Conservation (phyloP, 2,797 vertebrate species). For the Pteropus rufus region DNA sequence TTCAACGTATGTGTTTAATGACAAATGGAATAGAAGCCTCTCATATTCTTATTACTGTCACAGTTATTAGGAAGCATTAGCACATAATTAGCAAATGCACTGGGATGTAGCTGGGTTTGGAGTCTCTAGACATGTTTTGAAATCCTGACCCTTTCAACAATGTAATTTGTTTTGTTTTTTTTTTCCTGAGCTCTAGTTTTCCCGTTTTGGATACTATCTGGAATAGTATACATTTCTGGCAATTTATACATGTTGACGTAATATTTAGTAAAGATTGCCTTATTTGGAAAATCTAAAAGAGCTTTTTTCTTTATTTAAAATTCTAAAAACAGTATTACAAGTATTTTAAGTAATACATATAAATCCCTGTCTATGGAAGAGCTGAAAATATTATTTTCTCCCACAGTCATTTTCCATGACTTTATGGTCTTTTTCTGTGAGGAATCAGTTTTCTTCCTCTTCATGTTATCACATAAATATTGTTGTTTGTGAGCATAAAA, state of each 20-base stretch:
- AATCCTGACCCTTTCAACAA: not conserved
- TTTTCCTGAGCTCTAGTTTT: not conserved
- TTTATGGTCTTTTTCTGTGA: not conserved
- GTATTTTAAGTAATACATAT: not conserved
- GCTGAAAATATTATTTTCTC: not conserved
- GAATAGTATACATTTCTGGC: not conserved
- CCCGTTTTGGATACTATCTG: not conserved
- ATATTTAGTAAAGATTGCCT: not conserved
- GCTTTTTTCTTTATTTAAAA: not conserved
- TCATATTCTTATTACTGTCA: not conserved
- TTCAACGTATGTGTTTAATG: not conserved
- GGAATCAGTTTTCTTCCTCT: not conserved
- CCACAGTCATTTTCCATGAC: not conserved
- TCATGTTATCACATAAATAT: conserved; percentile 35
- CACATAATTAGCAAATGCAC: not conserved
- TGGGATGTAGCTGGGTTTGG: not conserved
- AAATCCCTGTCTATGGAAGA: not conserved
- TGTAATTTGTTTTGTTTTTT: not conserved
- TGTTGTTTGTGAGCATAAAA: conserved; percentile 35
- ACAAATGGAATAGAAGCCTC: not conserved
- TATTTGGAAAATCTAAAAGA: not conserved
- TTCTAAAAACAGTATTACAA: not conserved
- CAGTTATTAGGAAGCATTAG: not conserved
- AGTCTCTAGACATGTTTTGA: not conserved
- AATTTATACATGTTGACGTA: not conserved